Evolutionary conservation across 2,797 vertebrate species (phyloP), one percentile per base, ranked within the genome.

Genomic region (Melanotaenia trifasciata): DNA sequence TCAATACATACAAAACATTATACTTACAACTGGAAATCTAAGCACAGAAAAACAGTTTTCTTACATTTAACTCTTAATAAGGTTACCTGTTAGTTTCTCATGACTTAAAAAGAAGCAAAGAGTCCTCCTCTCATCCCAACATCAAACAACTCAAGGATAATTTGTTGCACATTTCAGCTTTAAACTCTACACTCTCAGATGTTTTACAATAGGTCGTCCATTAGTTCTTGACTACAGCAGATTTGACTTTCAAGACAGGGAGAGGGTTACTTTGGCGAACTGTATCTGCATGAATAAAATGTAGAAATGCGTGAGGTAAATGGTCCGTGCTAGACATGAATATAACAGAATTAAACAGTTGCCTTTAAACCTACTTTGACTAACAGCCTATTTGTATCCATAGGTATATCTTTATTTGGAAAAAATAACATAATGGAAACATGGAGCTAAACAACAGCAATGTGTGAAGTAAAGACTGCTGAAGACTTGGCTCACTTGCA

Each of bases 331-430:
- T 16, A 47, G 0, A n/a, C 3, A 16, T 40, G 13, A 47, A 47
- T 47, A 47, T 20, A 47, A 47, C 43, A n/a, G 5, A 18, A 45
- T 7, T 47, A 2, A n/a, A 47, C 45, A n/a, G 45, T 8, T 45
- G 18, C 43, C 6, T 16, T 47, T 47, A 47, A 47, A 47, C 45
- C 45, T n/a, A 47, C 45, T 7, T 18, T n/a, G 20, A 47, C 20
- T 47, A 47, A 45, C 5, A 45, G 43, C 18, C 43, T 45, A 18
- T 43, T 26, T 53, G 22, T 51, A 24, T 60, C 10, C 58, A 50
- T 56, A 58, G 67, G 26, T 38, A 30, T 73, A 58, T 72, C 74
- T 83, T 78, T 81, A 83, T 89, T 79, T 81, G 79, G 74, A 70
- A 82, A 80, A 16, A 20, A 20, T 60, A 67, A 40, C 71, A 67